phyloP scores from a whole-genome alignment of 2,113 vertebrate genomes.

The Oxyruncus cristatus region DNA sequence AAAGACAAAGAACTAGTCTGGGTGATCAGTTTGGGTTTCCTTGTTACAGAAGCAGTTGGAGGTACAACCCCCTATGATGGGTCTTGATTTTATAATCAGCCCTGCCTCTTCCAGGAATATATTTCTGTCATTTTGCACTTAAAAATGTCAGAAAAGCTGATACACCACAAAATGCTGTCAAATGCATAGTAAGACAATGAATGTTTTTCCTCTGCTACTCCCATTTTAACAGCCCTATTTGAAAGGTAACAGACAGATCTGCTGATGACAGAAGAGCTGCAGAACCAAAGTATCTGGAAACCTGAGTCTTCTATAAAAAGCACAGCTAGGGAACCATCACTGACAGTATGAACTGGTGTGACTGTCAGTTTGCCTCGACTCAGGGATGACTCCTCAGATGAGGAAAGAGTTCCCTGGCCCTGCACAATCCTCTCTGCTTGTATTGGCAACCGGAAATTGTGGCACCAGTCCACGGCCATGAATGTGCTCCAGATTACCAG shows the following conservation, averaged over 20 bases:
- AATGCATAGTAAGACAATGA: neutral
- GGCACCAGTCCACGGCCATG: neutral
- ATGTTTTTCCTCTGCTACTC: neutral
- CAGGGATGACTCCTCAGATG: neutral
- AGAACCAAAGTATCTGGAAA: conserved; percentile 37
- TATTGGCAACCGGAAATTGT: neutral
- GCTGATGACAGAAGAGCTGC: neutral
- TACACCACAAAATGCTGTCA: neutral
- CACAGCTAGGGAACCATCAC: neutral
- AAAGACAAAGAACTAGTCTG: neutral
- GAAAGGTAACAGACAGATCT: neutral
- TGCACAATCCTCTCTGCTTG: neutral
- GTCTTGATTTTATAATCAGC: neutral
- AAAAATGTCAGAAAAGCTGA: neutral
- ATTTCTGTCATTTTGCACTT: neutral
- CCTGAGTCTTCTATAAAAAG: conserved; percentile 54
- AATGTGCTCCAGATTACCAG: neutral
- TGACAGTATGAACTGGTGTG: neutral
- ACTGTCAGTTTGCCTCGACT: neutral
- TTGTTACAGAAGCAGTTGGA: neutral
- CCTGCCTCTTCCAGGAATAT: neutral
- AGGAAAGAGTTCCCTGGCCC: neutral
- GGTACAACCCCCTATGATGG: accelerated
- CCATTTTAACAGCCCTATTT: conserved; percentile 1
- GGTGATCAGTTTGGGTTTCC: neutral